Percentiles rank a stretch among this genome's conserved stretches.
phyloP scores from a whole-genome alignment of 2,888 invertebrate species.

The Mimachlamys varia region DNA sequence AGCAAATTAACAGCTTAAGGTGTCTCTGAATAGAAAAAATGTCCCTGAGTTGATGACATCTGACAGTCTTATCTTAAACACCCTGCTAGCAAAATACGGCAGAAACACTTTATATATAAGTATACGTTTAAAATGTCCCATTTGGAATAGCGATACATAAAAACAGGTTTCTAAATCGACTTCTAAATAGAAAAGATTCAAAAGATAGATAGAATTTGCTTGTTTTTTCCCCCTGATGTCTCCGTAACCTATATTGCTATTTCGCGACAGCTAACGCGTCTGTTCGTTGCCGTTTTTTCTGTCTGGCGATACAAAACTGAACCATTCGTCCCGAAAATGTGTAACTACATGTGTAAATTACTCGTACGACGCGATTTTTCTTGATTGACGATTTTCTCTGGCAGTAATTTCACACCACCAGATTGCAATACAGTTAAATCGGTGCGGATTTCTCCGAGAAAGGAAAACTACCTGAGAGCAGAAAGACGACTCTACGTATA shows the following conservation, averaged over 20 bases:
- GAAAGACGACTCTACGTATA: background rate
- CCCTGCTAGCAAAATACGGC: background rate
- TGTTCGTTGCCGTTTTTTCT: background rate
- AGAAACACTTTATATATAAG: background rate
- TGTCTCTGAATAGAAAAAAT: background rate
- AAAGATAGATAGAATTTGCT: background rate
- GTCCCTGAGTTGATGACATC: background rate
- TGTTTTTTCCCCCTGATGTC: background rate
- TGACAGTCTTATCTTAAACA: background rate
- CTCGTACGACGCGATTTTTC: background rate
- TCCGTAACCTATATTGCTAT: background rate
- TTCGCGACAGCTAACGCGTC: background rate
- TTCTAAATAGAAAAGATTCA: background rate
- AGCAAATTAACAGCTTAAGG: background rate
- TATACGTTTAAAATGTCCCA: background rate
- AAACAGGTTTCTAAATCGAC: background rate
- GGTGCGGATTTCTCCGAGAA: background rate
- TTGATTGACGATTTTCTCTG: slow-evolving; percentile 26
- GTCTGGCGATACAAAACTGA: background rate
- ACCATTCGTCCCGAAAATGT: background rate
- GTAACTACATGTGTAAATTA: background rate
- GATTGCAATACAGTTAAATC: background rate
- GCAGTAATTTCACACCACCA: background rate
- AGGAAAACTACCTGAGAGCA: background rate
- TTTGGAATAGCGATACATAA: background rate